Evolutionary conservation across 2,797 vertebrate genomes (phyloP), one percentile per base, ranked within the genome.

Genomic region (Anguilla obscura): DNA sequence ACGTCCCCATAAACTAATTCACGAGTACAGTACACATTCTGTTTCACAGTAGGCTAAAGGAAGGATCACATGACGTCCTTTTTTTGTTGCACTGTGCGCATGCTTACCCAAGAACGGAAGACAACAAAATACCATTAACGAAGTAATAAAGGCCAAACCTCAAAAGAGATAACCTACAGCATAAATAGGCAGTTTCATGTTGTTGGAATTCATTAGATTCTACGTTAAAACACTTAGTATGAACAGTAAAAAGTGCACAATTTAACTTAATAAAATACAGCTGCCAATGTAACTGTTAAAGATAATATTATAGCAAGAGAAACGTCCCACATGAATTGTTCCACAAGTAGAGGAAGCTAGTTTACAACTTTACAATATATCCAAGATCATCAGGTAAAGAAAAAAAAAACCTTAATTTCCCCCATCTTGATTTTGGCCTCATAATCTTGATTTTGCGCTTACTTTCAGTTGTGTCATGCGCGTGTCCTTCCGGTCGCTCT

Each of bases 181-280:
- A 98, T 98, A 98, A 98, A 98, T 99, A 99, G 98, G 98, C 98
- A 99, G 98, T 99, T 99, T 99, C 98, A 99, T 99, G 98, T 99
- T 99, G 98, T 99, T 98, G 98, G 98, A 97, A 95, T 95, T 95
- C 94, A 95, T 96, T 94, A 95, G 94, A 96, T 94, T 94, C 95
- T 96, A 96, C 96, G 96, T 97, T 96, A 94, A 95, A 93, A 95
- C 95, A 97, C 90, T 94, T 95, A 97, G 97, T 95, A 95, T 97
- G 95, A 98, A 98, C 96, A 96, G 96, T 96, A 95, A 97, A 96
- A 97, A 95, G 94, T 95, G 97, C 97, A 98, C 97, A 96, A 95
- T 96, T 96, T 97, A 96, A 97, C 97, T 97, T 96, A 98, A 98
- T 97, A 95, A 95, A 95, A 96, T 97, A 96, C 96, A 98, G 96